Percentiles rank a stretch among this genome's conserved stretches.
Conservation (phyloP, 2,797 vertebrate species). For the Chromis chromis region DNA sequence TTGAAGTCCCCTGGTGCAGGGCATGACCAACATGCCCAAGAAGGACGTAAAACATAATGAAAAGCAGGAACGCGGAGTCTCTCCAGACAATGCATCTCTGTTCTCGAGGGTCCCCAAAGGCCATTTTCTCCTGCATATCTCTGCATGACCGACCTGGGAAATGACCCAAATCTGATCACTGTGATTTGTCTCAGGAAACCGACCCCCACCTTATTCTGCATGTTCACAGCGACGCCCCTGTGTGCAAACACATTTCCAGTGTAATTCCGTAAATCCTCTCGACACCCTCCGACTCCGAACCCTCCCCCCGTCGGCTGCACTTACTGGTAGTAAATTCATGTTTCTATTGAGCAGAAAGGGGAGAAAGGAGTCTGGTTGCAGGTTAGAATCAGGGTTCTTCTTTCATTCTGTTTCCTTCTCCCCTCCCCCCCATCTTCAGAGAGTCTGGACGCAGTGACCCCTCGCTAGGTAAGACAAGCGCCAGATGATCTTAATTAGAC, state of each 20-base stretch:
- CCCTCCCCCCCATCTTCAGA: slow-evolving; percentile 33
- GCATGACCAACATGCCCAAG: slow-evolving; percentile 17
- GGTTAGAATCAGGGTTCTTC: slow-evolving; percentile 50
- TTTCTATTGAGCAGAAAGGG: slow-evolving; percentile 64
- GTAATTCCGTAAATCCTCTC: slow-evolving; percentile 70
- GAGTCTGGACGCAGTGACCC: slow-evolving; percentile 76
- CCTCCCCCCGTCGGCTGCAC: slow-evolving; percentile 36
- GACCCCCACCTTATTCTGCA: slow-evolving; percentile 50
- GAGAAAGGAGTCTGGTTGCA: slow-evolving; percentile 47
- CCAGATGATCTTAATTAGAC: slow-evolving; percentile 84
- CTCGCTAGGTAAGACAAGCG: slow-evolving; percentile 73
- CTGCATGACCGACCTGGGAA: slow-evolving; percentile 54
- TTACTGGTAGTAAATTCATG: slow-evolving; percentile 64
- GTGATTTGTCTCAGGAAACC: slow-evolving; percentile 79
- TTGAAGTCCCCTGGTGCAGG: slow-evolving; percentile 32
- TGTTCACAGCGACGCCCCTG: slow-evolving; percentile 58
- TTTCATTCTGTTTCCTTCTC: slow-evolving; percentile 49
- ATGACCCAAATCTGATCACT: slow-evolving; percentile 70
- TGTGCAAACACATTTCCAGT: slow-evolving; percentile 53
- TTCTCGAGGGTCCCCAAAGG: slow-evolving; percentile 52
- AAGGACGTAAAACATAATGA: slow-evolving; percentile 58
- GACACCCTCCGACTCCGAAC: slow-evolving; percentile 26
- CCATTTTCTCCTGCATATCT: slow-evolving; percentile 50
- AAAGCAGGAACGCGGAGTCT: slow-evolving; percentile 45
- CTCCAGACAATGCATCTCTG: slow-evolving; percentile 64